Base-by-base conservation (phyloP, 2,888 invertebrate genomes). In the Mythimna pallens region DNA sequence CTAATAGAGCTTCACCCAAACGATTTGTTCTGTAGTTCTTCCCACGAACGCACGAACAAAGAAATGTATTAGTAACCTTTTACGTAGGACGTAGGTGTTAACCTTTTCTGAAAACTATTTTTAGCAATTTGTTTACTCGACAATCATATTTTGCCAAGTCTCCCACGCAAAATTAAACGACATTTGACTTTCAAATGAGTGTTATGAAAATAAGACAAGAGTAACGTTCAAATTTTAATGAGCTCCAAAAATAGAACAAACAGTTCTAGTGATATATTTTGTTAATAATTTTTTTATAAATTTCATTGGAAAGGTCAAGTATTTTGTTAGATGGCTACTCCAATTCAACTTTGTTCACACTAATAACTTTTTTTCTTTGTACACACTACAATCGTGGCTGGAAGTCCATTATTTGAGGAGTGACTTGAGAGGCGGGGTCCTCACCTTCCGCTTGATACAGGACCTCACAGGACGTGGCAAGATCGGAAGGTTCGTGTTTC, bases 41-140 rank as follows among this genome's bases (percentile, higher is more conserved):
- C 50, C 40, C 69, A 75, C 54, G n/a, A n/a, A 17, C 22, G 25
- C 3, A n/a, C n/a, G 22, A 57, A 61, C 14, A 25, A 54, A 36
- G 14, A 54, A 65, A 55, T 74, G 12, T 52, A n/a, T 12, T 68
- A 14, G 22, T n/a, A 62, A 63, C 57, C 63, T 77, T 75, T 47
- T 4, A 69, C 12, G n/a, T 52, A 55, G 20, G 25, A 36, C 4
- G 34, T 57, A 22, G 34, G 20, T 58, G 22, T 30, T 58, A 63
- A 77, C 70, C 63, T 77, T 77, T 77, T 36, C 77, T 5, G 6
- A 77, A 52, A 47, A 2, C 36, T 58, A 69, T 77, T 77, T 63
- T 25, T 7, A 3, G 36, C 12, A 7, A 52, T n/a, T 30, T 58
- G 59, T 63, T 63, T 58, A 10, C 12, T 40, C 20, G 14, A 10